These are phyloP conservation scores for Nemurella pictetii DNA, from an alignment of 2,888 invertebrate genomes.

Conservation along the genomic window DNA sequence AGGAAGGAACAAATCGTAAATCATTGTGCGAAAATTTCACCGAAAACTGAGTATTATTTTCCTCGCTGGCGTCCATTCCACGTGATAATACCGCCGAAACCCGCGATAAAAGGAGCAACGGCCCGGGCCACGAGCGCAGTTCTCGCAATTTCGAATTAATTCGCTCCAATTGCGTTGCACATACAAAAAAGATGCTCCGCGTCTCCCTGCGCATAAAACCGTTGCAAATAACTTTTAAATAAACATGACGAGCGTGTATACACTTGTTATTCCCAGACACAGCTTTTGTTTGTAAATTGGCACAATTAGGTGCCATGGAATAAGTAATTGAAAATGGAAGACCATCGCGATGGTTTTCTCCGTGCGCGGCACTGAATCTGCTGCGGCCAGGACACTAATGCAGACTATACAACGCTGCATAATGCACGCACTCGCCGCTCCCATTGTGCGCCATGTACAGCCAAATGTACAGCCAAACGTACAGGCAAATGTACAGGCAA, in stretches of 20 bases:
- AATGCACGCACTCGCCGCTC: neutral
- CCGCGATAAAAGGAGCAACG: neutral
- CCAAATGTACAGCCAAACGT: too few relatives aligned
- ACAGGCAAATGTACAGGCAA: too few relatives aligned
- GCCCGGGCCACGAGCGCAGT: neutral
- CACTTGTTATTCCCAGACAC: neutral
- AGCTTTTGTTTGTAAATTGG: neutral
- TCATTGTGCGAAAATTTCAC: conserved; percentile 2
- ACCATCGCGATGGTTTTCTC: neutral
- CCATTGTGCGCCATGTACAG: neutral
- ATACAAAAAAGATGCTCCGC: neutral
- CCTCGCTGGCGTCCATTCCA: neutral
- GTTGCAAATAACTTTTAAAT: neutral
- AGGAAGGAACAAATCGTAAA: conserved; percentile 16
- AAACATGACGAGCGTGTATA: neutral
- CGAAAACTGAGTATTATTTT: conserved; percentile 22
- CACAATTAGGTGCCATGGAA: neutral
- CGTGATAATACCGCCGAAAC: too few relatives aligned
- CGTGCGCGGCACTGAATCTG: neutral
- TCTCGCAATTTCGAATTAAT: neutral
- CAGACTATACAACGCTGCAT: neutral
- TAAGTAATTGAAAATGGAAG: neutral
- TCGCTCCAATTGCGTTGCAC: neutral
- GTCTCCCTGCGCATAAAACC: neutral
- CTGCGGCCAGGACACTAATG: neutral